Conservation (phyloP, 1,140 invertebrate species). For the Papilio xuthus region DNA sequence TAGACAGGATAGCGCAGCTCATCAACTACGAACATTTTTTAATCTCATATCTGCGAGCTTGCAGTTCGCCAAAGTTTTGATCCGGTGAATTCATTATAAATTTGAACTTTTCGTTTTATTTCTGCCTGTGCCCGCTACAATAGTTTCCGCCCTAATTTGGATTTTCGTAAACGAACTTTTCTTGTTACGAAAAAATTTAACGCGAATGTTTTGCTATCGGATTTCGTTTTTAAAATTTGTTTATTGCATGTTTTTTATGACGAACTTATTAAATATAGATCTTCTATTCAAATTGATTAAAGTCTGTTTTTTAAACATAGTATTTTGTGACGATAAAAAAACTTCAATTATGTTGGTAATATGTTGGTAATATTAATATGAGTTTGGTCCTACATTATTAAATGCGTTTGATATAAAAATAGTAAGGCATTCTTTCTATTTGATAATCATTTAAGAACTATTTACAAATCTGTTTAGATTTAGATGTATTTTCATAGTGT, state of each 20-base stretch:
- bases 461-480: neutral
- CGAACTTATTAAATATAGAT: neutral
- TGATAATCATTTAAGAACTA: neutral
- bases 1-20: neutral
- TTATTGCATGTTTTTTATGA: neutral
- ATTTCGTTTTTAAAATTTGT: conserved; percentile 8
- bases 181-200: conserved; percentile 16
- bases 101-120: conserved; percentile 21
- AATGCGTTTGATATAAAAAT: too few relatives aligned
- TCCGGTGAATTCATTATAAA: conserved; percentile 23
- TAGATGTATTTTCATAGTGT: neutral
- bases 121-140: conserved; percentile 4
- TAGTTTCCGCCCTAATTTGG: conserved; percentile 20
- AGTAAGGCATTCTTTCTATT: too few relatives aligned
- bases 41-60: conserved; percentile 22
- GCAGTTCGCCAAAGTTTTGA: conserved; percentile 23
- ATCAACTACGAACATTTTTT: conserved; percentile 19
- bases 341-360: too few relatives aligned
- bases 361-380: too few relatives aligned
- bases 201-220: conserved; percentile 13
- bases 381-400: too few relatives aligned
- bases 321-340: neutral
- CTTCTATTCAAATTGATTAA: neutral
- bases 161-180: conserved; percentile 24
- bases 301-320: neutral